Evolutionary conservation across 2,113 vertebrate species (phyloP).

Genomic region (Pheucticus melanocephalus): DNA sequence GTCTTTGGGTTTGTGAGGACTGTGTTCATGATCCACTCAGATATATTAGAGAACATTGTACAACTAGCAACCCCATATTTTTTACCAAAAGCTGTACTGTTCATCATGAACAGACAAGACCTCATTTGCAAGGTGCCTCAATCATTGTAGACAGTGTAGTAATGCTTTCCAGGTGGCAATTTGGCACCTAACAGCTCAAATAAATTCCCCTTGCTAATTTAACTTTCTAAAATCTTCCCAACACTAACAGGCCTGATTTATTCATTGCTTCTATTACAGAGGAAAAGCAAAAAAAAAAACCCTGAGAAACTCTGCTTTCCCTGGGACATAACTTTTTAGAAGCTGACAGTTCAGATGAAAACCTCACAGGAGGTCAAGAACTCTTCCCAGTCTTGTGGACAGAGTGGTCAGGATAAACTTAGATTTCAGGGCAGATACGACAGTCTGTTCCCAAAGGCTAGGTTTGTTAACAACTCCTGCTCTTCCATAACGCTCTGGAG

Average conservation of each 20-base stretch:
- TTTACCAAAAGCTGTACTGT: not conserved
- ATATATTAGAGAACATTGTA: not conserved
- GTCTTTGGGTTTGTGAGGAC: not conserved
- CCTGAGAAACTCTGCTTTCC: not conserved
- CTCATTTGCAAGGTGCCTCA: not conserved
- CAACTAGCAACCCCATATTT: not conserved
- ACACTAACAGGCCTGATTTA: not conserved
- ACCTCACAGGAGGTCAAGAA: constrained; percentile 18
- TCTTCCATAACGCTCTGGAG: not conserved
- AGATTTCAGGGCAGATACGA: not conserved
- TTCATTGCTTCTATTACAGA: not conserved
- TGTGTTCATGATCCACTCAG: not conserved
- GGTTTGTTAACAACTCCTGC: not conserved
- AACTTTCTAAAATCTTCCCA: not conserved
- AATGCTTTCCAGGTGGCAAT: not conserved
- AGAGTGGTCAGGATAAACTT: not conserved
- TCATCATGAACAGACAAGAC: not conserved
- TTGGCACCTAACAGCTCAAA: not conserved
- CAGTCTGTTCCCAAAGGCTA: constrained; percentile 1
- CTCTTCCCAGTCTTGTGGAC: not conserved
- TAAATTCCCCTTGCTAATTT: not conserved
- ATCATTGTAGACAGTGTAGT: not conserved
- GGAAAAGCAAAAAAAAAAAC: not conserved
- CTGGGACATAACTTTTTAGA: not conserved
- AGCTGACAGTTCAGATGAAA: constrained; percentile 20